Percentiles rank a stretch among this genome's conserved stretches.
These are phyloP conservation scores for Monomorium pharaonis DNA, from an alignment of 1,140 invertebrate genomes.

Conservation along the genomic window DNA sequence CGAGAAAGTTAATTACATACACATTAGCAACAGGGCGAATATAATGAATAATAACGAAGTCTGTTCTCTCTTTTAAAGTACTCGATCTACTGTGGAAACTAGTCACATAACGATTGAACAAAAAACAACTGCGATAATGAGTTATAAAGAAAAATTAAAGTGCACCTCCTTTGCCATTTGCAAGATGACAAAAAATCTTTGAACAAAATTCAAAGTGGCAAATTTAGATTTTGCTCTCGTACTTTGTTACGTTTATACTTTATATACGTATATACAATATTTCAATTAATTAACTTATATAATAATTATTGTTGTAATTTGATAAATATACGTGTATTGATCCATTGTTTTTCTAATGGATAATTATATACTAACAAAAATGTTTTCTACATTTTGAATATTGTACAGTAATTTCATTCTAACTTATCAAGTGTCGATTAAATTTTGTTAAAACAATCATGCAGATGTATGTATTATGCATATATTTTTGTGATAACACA, in stretches of 20 bases:
- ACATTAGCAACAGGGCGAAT: background rate
- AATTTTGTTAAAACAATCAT: background rate
- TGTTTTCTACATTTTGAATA: background rate
- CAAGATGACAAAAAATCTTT: background rate
- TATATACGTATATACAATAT: background rate
- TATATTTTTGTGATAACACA: background rate
- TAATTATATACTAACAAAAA: background rate
- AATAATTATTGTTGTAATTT: background rate
- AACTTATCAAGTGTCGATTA: constrained; percentile 2
- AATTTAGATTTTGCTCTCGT: background rate
- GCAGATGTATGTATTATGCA: background rate
- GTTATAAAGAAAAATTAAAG: background rate
- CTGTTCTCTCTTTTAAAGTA: background rate
- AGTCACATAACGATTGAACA: background rate
- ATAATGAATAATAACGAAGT: background rate
- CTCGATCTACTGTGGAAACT: background rate
- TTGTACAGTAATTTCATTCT: background rate
- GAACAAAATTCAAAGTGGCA: background rate
- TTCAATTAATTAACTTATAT: background rate
- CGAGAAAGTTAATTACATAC: background rate
- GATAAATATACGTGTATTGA: background rate
- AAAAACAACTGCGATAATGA: background rate
- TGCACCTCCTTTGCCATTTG: no score
- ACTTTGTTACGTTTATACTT: background rate
- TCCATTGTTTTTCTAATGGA: background rate